Conservation (phyloP, 2,888 invertebrate genomes). For the Baronia brevicornis region DNA sequence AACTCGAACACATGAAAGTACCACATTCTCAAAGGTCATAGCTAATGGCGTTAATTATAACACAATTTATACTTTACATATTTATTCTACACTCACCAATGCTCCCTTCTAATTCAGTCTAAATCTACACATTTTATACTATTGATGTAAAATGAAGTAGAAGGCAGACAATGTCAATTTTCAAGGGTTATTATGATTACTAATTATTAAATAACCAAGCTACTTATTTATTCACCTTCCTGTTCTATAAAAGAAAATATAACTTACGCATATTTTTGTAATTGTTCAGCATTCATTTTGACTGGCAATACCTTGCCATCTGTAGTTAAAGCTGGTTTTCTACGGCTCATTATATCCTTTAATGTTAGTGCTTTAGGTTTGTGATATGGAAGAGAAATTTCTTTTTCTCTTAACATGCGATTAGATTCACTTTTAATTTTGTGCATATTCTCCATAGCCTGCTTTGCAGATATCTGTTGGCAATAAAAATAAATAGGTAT, state of each 20-base stretch:
- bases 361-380: slow-evolving; percentile 86
- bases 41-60: too few relatives aligned
- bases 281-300: slow-evolving; percentile 81
- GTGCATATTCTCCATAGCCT: slow-evolving; percentile 81
- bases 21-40: too few relatives aligned
- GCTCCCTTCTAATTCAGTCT: too few relatives aligned
- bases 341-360: slow-evolving; percentile 82
- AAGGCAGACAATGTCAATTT: too few relatives aligned
- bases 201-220: too few relatives aligned
- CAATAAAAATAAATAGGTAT: slow-evolving; percentile 1
- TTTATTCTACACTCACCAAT: too few relatives aligned
- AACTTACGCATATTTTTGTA: slow-evolving; percentile 80
- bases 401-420: slow-evolving; percentile 84
- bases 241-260: slow-evolving; percentile 9
- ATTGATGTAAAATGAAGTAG: too few relatives aligned
- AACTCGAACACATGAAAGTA: too few relatives aligned
- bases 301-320: slow-evolving; percentile 62
- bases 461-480: slow-evolving; percentile 78
- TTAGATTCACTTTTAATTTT: slow-evolving; percentile 90
- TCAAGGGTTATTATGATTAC: too few relatives aligned
- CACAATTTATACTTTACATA: too few relatives aligned
- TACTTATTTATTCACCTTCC: too few relatives aligned
- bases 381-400: slow-evolving; percentile 89
- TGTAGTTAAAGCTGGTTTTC: slow-evolving; percentile 45
- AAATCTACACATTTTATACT: too few relatives aligned